Evolutionary conservation across 2,113 vertebrate genomes (phyloP).

Genomic region (Oryzias woworae): DNA sequence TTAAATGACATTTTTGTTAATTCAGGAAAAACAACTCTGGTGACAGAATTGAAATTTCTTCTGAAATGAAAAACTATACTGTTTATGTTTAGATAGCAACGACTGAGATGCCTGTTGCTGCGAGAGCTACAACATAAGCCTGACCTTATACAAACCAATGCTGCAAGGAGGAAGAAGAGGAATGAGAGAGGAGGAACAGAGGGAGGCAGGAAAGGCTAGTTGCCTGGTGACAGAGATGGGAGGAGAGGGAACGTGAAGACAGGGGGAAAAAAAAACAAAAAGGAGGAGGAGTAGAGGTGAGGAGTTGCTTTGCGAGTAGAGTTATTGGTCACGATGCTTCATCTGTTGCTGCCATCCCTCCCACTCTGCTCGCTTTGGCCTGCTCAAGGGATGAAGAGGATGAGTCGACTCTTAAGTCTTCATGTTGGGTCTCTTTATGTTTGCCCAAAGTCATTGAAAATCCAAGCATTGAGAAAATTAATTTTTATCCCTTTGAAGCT

Average conservation of each 20-base stretch:
- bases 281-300: constrained; percentile 37
- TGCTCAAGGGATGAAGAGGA: constrained; percentile 16
- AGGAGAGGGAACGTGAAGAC: constrained; percentile 41
- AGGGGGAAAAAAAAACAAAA: constrained; percentile 30
- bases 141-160: no score
- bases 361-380: constrained; percentile 18
- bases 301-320: constrained; percentile 51
- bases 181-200: constrained; percentile 12
- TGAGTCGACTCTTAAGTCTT: constrained; percentile 2
- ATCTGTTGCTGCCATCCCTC: constrained; percentile 40
- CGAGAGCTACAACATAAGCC: no score
- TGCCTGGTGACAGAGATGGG: constrained; percentile 66
- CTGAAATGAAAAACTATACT: no score
- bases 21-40: no score
- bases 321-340: constrained; percentile 58
- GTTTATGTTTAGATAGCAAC: no score
- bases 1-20: no score
- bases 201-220: constrained; percentile 51
- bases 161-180: constrained; percentile 17
- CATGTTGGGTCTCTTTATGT: not conserved
- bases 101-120: no score
- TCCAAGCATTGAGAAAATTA: not conserved
- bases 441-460: not conserved
- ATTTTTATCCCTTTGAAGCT: not conserved
- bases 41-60: no score